phyloP scores from a whole-genome alignment of 2,113 vertebrate genomes.

The Etia nguti region DNA sequence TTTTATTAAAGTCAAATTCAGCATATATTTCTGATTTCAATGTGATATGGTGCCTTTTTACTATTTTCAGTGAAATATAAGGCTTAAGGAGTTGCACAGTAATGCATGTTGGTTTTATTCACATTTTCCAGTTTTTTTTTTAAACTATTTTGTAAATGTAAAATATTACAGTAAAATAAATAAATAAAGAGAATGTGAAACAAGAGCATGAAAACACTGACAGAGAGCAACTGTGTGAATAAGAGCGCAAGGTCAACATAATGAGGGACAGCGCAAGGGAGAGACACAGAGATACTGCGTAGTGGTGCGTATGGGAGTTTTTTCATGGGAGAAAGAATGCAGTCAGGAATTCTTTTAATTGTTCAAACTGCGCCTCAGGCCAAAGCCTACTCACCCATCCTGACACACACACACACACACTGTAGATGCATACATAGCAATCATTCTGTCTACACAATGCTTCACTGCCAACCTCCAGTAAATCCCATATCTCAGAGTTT shows the following conservation, averaged over 20 bases:
- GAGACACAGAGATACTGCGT: neutral
- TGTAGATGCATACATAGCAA: constrained; percentile 21
- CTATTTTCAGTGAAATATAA: neutral
- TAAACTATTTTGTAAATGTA: neutral
- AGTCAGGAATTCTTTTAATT: constrained; percentile 57
- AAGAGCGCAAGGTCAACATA: neutral
- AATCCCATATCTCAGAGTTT: neutral
- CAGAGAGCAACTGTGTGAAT: neutral
- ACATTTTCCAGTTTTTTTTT: neutral
- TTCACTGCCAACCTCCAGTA: neutral
- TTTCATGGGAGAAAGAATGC: constrained; percentile 49
- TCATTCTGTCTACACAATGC: constrained; percentile 32
- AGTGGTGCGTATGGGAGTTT: constrained; percentile 9
- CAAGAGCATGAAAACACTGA: neutral
- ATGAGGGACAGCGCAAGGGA: neutral
- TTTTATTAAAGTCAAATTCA: neutral
- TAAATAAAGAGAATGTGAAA: neutral
- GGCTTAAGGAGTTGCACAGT: neutral
- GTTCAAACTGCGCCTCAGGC: constrained; percentile 36
- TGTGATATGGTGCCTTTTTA: neutral
- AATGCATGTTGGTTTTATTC: neutral
- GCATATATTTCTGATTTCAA: neutral
- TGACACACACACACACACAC: neutral
- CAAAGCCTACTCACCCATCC: constrained; percentile 35
- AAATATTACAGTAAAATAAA: neutral